Evolutionary conservation across 2,888 invertebrate genomes (phyloP).

Genomic region (Pyrgus malvae): DNA sequence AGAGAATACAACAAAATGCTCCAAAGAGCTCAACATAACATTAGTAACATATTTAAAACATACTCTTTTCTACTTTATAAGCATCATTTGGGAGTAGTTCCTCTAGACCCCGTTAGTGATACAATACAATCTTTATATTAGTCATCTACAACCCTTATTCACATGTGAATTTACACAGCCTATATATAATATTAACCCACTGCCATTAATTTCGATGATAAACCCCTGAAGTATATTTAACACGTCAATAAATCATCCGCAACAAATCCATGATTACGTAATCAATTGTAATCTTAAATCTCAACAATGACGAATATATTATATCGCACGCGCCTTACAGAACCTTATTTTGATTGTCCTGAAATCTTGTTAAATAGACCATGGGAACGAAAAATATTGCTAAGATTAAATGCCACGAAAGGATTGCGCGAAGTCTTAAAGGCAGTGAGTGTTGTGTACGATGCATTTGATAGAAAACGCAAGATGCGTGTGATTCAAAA

Average conservation of each 20-base stretch:
- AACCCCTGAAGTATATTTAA: slow-evolving; percentile 9
- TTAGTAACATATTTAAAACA: slow-evolving; percentile 50
- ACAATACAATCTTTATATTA: slow-evolving; percentile 54
- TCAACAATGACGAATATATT: not conserved
- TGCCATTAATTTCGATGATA: slow-evolving; percentile 58
- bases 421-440: slow-evolving; percentile 45
- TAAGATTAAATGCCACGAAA: slow-evolving; percentile 5
- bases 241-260: not conserved
- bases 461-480: slow-evolving; percentile 34
- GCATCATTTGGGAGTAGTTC: slow-evolving; percentile 55
- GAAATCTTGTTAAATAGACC: not conserved
- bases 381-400: not conserved
- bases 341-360: not conserved
- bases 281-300: slow-evolving; percentile 1
- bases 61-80: slow-evolving; percentile 47
- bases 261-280: not conserved
- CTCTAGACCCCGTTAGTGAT: slow-evolving; percentile 39
- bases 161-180: slow-evolving; percentile 73
- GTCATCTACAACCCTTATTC: slow-evolving; percentile 58
- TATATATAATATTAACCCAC: slow-evolving; percentile 60
- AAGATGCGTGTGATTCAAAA: slow-evolving; percentile 32
- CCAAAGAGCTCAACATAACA: slow-evolving; percentile 60
- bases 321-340: not conserved
- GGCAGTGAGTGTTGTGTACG: slow-evolving; percentile 53
- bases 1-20: slow-evolving; percentile 58